Evolutionary conservation across 2,888 invertebrate species (phyloP).

Genomic region (Heliconius cydno): DNA sequence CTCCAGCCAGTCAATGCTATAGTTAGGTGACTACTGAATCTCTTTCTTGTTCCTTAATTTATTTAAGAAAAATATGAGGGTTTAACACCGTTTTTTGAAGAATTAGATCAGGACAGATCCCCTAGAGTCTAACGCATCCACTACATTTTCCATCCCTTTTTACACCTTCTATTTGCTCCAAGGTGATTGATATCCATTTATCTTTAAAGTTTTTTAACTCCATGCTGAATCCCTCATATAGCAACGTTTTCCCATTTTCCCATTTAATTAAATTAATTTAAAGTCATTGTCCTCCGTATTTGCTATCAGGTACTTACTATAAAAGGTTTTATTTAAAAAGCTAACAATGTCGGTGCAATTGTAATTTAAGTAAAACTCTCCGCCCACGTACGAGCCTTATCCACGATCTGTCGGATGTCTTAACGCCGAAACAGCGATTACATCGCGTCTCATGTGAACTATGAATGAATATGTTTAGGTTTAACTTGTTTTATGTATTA

Average conservation of each 20-base stretch:
- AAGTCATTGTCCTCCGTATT: background rate
- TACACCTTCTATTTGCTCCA: background rate
- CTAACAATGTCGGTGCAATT: conserved; percentile 30
- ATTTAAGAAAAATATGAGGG: too few relatives aligned
- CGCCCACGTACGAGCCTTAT: conserved; percentile 42
- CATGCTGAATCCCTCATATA: too few relatives aligned
- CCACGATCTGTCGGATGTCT: conserved; percentile 39
- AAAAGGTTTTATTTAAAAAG: conserved; percentile 4
- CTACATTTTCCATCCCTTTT: background rate
- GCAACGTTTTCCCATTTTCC: too few relatives aligned
- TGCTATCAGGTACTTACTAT: background rate
- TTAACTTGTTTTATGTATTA: conserved; percentile 24
- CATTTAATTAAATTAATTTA: background rate
- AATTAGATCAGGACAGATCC: too few relatives aligned
- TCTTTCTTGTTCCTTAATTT: too few relatives aligned
- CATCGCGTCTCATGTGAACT: conserved; percentile 43
- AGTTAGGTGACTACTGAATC: too few relatives aligned
- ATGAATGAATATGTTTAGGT: conserved; percentile 40
- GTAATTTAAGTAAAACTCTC: conserved; percentile 25
- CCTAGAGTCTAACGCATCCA: background rate
- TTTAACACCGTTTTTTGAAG: too few relatives aligned
- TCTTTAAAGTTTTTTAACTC: too few relatives aligned
- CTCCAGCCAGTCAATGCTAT: too few relatives aligned
- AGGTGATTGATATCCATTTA: too few relatives aligned
- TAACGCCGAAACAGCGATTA: conserved; percentile 39